Conservation (phyloP, 2,113 vertebrate species). For the Atrichornis clamosus region DNA sequence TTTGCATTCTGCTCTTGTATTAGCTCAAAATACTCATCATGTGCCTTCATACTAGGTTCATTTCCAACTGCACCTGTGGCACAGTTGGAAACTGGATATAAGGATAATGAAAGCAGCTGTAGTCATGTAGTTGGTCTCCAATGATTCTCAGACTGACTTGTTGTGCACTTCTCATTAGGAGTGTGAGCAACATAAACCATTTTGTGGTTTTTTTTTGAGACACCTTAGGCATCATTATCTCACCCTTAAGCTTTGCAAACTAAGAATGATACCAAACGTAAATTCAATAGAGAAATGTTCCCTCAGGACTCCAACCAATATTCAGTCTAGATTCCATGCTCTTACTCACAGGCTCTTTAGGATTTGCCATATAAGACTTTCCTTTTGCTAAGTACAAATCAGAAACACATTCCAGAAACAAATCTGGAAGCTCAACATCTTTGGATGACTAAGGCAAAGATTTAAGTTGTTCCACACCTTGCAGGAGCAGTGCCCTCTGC, state of each 20-base stretch:
- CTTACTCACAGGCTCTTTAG: not conserved
- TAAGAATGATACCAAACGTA: not conserved
- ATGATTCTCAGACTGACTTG: not conserved
- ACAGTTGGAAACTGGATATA: not conserved
- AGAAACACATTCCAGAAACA: not conserved
- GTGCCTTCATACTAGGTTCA: not conserved
- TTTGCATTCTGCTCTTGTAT: not conserved
- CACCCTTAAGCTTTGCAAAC: not conserved
- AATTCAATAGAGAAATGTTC: not conserved
- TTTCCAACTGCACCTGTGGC: not conserved
- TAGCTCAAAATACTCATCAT: not conserved
- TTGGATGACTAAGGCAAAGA: not conserved
- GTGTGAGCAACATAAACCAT: not conserved
- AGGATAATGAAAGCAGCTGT: not conserved
- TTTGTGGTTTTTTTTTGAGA: rapidly evolving
- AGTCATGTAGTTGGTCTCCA: not conserved
- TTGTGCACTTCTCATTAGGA: not conserved
- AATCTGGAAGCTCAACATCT: not conserved
- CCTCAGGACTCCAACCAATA: not conserved
- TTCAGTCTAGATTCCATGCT: not conserved
- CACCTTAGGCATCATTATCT: not conserved
- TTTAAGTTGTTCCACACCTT: not conserved
- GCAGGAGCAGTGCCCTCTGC: not conserved
- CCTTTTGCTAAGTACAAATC: not conserved
- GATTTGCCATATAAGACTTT: not conserved